Conservation (phyloP, 2,797 vertebrate species). For the Anolis apletophallus region DNA sequence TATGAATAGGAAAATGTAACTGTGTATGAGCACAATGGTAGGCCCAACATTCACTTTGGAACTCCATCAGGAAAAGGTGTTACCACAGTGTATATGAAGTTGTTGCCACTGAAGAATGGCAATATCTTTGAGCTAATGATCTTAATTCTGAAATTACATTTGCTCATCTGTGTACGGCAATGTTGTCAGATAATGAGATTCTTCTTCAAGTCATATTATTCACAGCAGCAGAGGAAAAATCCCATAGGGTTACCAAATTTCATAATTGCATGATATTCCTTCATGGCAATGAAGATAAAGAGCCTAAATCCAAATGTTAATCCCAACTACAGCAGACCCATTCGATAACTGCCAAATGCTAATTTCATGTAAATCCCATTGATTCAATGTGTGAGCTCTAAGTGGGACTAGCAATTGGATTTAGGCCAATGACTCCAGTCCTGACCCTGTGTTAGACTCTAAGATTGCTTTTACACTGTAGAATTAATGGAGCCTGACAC, state of each 20-base stretch:
- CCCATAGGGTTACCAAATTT: not conserved
- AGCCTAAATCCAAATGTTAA: too few relatives aligned
- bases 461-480: too few relatives aligned
- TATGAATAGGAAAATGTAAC: not conserved
- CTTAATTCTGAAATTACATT: not conserved
- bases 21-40: not conserved
- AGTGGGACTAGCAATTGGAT: too few relatives aligned
- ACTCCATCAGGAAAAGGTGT: not conserved
- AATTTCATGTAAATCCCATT: too few relatives aligned
- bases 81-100: not conserved
- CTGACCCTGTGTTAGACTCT: not conserved
- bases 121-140: not conserved
- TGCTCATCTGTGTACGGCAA: not conserved
- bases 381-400: too few relatives aligned
- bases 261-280: not conserved
- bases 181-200: not conserved
- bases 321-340: too few relatives aligned
- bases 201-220: not conserved
- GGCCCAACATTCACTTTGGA: not conserved
- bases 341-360: too few relatives aligned
- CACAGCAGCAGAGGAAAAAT: not conserved
- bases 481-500: too few relatives aligned
- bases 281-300: not conserved
- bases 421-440: not conserved
- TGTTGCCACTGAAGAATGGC: not conserved